Conservation (phyloP, 2,797 vertebrate genomes). For the Gouania willdenowi region DNA sequence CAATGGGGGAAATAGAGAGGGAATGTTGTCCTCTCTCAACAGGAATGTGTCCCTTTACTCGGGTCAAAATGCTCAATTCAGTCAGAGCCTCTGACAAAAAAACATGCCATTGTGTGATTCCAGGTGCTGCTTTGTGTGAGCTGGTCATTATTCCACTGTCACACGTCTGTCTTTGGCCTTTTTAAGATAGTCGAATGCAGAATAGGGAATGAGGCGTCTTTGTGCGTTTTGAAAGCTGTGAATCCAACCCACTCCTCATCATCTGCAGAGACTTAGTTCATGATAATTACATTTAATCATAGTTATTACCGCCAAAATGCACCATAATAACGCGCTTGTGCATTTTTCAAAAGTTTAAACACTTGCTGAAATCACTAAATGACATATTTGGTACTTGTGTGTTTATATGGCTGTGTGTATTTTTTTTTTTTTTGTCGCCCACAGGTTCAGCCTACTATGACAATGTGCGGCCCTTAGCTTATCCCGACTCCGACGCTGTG, state of each 20-base stretch:
- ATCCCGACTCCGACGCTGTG: constrained; percentile 90
- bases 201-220: constrained; percentile 15
- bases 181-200: constrained; percentile 27
- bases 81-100: constrained; percentile 11
- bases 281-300: constrained; percentile 48
- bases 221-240: constrained; percentile 19
- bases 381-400: constrained; percentile 2
- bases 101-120: constrained; percentile 51
- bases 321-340: constrained; percentile 30
- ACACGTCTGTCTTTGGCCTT: constrained; percentile 34
- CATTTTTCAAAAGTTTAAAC: constrained; percentile 23
- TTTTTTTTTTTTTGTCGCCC: constrained; percentile 3
- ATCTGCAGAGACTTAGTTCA: constrained; percentile 22
- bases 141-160: constrained; percentile 53
- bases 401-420: constrained; percentile 14
- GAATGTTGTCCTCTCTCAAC: constrained; percentile 38
- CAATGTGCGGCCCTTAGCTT: constrained; percentile 90
- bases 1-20: constrained; percentile 35
- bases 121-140: constrained; percentile 58
- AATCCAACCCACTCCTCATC: constrained; percentile 47
- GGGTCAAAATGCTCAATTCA: constrained; percentile 55
- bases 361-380: constrained; percentile 18
- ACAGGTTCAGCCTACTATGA: constrained; percentile 91
- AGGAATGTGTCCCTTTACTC: constrained; percentile 61
- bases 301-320: constrained; percentile 36